A percentile compares a stretch with the other conserved stretches of the same genome.
Evolutionary conservation across 1,140 invertebrate genomes (phyloP).

Genomic region (Sarcophaga peregrina): DNA sequence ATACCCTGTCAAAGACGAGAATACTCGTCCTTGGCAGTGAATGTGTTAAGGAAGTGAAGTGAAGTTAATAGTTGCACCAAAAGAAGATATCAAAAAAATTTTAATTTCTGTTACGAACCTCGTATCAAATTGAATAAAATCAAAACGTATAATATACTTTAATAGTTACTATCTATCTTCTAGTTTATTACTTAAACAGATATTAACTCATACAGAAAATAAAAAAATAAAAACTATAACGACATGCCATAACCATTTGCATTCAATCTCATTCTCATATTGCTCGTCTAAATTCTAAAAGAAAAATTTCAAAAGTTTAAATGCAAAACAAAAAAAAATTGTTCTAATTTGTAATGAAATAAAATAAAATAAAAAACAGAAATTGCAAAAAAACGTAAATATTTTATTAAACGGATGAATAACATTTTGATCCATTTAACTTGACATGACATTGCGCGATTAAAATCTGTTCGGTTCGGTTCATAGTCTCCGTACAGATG

Average conservation of each 20-base stretch:
- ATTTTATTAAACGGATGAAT: conserved; percentile 41
- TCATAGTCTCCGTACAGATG: background rate
- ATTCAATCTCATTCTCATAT: background rate
- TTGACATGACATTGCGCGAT: conserved; percentile 40
- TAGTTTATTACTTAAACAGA: background rate
- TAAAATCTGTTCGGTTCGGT: conserved; percentile 6
- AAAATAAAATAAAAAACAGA: background rate
- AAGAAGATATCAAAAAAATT: background rate
- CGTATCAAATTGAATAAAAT: background rate
- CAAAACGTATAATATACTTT: background rate
- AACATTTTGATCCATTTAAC: conserved; percentile 41
- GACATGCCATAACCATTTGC: background rate
- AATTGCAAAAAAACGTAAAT: background rate
- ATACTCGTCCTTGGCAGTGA: too few relatives aligned
- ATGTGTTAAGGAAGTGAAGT: too few relatives aligned
- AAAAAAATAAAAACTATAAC: too few relatives aligned
- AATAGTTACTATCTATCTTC: background rate
- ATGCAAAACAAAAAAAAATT: too few relatives aligned
- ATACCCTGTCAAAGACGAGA: too few relatives aligned
- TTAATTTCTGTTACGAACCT: background rate
- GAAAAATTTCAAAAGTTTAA: background rate
- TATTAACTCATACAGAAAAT: background rate
- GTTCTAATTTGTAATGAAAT: background rate
- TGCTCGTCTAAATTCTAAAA: background rate
- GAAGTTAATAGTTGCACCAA: background rate